phyloP scores from a whole-genome alignment of 1,140 invertebrate species.

The Pomphorhynchus laevis region DNA sequence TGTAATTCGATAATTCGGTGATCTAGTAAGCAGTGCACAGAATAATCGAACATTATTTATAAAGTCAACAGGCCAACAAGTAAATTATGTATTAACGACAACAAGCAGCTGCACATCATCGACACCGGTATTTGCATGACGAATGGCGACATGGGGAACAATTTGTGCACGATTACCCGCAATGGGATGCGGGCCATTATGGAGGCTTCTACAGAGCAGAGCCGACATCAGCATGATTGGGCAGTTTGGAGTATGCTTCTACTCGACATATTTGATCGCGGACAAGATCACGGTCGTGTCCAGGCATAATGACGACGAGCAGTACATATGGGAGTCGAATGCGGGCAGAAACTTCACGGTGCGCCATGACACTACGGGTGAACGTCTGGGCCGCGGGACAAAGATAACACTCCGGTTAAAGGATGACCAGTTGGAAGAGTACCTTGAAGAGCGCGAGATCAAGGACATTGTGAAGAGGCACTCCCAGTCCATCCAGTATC shows the following conservation, averaged over 20 bases:
- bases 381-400: conserved; percentile 43
- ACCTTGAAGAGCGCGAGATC: conserved; percentile 54
- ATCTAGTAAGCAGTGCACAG: too few relatives aligned
- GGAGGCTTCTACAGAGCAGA: conserved; percentile 51
- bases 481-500: conserved; percentile 93
- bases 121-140: conserved; percentile 97
- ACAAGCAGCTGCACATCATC: conserved; percentile 58
- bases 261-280: conserved; percentile 75
- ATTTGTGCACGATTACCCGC: conserved; percentile 70
- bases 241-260: conserved; percentile 86
- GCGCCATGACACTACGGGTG: conserved; percentile 26
- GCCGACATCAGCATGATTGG: conserved; percentile 85
- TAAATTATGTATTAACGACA: too few relatives aligned
- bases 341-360: conserved; percentile 69
- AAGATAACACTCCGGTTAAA: conserved; percentile 55
- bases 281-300: conserved; percentile 61
- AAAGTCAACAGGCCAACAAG: too few relatives aligned
- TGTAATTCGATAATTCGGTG: too few relatives aligned
- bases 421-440: conserved; percentile 60
- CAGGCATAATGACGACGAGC: conserved; percentile 73
- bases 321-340: conserved; percentile 62
- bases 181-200: conserved; percentile 81
- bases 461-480: conserved; percentile 95
- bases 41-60: too few relatives aligned
- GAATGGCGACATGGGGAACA: conserved; percentile 56